These are phyloP conservation scores for Sebastes cheni DNA, from an alignment of 2,797 vertebrate genomes.

Conservation along the genomic window DNA sequence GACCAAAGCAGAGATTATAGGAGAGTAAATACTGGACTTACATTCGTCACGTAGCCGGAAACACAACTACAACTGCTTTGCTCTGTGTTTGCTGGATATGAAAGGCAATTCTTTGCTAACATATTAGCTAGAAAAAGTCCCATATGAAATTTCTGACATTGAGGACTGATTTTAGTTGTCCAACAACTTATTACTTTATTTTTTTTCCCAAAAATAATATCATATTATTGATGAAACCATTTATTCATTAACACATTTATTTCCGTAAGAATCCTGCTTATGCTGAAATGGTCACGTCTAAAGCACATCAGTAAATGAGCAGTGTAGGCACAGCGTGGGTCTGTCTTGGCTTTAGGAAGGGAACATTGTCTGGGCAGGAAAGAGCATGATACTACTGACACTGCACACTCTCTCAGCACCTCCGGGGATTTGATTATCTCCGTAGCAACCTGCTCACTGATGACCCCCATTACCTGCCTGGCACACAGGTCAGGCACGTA, in stretches of 20 bases:
- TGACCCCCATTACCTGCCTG: conserved; percentile 71
- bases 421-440: conserved; percentile 74
- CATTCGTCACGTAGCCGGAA: background rate
- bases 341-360: conserved; percentile 26
- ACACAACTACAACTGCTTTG: background rate
- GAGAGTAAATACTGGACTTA: background rate
- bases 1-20: background rate
- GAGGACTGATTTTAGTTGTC: background rate
- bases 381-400: conserved; percentile 65
- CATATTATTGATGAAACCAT: background rate
- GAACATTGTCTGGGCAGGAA: conserved; percentile 58
- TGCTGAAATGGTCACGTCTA: conserved; percentile 1
- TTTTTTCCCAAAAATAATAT: background rate
- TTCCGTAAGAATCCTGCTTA: background rate
- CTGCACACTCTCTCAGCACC: conserved; percentile 42
- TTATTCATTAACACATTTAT: background rate
- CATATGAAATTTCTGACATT: background rate
- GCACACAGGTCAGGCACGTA: conserved; percentile 62
- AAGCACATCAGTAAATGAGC: conserved; percentile 4
- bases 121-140: background rate
- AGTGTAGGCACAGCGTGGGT: background rate
- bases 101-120: background rate
- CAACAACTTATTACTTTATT: background rate
- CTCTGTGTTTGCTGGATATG: background rate
- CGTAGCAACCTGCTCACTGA: conserved; percentile 64